Evolutionary conservation across 2,888 invertebrate species (phyloP).

Genomic region (Cantharis flavilabris): DNA sequence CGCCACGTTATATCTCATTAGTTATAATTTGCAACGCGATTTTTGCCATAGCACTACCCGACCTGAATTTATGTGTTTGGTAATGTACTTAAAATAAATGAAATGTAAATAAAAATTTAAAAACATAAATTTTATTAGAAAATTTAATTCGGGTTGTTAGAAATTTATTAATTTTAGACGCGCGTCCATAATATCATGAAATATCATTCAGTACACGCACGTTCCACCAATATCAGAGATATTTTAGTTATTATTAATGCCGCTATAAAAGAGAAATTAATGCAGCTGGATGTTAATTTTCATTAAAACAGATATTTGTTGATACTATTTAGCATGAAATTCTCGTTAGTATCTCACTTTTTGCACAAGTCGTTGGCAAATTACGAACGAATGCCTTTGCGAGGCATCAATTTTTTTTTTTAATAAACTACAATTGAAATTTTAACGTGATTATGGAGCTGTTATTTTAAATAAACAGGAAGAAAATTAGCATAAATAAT

Average conservation of each 20-base stretch:
- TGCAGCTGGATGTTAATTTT: conserved; percentile 23
- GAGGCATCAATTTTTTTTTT: not conserved
- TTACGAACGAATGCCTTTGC: not conserved
- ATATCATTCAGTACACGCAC: not conserved
- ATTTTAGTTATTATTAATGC: conserved; percentile 18
- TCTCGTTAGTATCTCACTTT: conserved; percentile 11
- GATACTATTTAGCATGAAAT: conserved; percentile 17
- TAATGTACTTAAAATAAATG: not conserved
- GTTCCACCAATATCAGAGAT: not conserved
- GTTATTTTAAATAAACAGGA: not conserved
- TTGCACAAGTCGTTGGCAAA: conserved; percentile 1
- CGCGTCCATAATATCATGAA: not conserved
- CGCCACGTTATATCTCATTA: not conserved
- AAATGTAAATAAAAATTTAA: not conserved
- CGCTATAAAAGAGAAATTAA: conserved; percentile 19
- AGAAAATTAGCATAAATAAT: not conserved
- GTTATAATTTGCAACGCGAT: not conserved
- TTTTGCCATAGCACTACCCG: not conserved
- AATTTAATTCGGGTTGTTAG: not conserved
- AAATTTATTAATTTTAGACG: not conserved
- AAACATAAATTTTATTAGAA: not conserved
- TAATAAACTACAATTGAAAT: not conserved
- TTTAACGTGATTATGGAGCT: not conserved
- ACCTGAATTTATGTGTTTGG: not conserved
- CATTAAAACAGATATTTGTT: conserved; percentile 21